These are phyloP conservation scores for Henicopernis longicauda DNA, from an alignment of 2,113 vertebrate species.

Conservation along the genomic window DNA sequence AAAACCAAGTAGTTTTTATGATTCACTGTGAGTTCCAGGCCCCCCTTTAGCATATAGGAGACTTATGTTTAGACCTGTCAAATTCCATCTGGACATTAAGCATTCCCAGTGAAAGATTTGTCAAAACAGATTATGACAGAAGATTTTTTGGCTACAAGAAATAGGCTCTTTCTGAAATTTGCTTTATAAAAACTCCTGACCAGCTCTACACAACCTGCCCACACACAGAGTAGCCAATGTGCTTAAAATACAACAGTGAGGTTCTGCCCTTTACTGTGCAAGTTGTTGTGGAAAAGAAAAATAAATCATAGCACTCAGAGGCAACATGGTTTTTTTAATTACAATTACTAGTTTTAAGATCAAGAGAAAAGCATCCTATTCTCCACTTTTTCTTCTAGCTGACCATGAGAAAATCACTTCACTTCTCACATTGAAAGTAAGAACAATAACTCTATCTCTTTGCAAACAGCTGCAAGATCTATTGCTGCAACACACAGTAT, in stretches of 20 bases:
- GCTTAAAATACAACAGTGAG: not conserved
- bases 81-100: not conserved
- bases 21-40: not conserved
- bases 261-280: not conserved
- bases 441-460: not conserved
- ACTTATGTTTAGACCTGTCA: not conserved
- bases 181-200: not conserved
- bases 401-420: not conserved
- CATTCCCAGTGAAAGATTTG: not conserved
- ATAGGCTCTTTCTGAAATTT: not conserved
- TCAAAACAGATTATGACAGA: not conserved
- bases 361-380: not conserved
- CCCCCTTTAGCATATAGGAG: not conserved
- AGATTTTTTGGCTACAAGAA: not conserved
- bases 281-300: not conserved
- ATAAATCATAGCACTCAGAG: not conserved
- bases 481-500: not conserved
- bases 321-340: not conserved
- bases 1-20: not conserved
- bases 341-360: not conserved
- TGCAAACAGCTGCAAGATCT: not conserved
- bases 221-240: not conserved
- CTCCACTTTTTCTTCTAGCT: not conserved
- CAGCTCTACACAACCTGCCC: not conserved
- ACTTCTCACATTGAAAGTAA: not conserved